Base-by-base conservation (phyloP, 2,797 vertebrate species). In the Nasua narica region DNA sequence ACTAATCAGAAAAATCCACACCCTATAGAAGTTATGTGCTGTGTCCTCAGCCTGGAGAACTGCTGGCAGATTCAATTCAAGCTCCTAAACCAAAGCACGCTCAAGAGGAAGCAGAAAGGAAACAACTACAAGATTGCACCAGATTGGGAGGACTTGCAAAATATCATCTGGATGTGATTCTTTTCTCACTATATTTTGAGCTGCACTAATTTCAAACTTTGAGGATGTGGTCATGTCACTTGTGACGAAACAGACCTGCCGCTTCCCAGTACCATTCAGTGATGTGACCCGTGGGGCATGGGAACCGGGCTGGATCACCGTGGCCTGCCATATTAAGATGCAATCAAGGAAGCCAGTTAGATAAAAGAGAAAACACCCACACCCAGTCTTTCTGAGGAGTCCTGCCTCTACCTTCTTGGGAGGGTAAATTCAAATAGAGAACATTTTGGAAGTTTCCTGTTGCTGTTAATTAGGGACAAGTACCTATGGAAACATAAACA, bases 191-290 rank as follows among this genome's bases (percentile, higher is more conserved):
- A 13, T 72, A 60, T 65, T 95, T 95, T 96, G 52, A 91, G 58
- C 54, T 69, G 69, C 50, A 54, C 81, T 65, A 19, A 76, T 92
- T 95, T 93, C 84, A 23, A 52, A 79, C 60, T 88, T 58, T 56
- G 74, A 97, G 94, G 95, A 96, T 96, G 94, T 77, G 60, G 79
- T 90, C 35, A 86, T 65, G 84, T 93, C 74, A 70, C 62, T 93
- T 83, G 67, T 46, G 40, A 76, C 84, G 92, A 96, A 96, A 89
- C 32, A 81, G 43, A 62, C 7, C 76, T 60, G 13, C 77, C 77
- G 43, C 19, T 83, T 69, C 14, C 46, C 32, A 50, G 56, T 54
- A 12, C 82, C 91, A 58, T 94, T 94, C 92, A 70, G 27, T 67
- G 69, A 48, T 19, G 46, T 94, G 94, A 94, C 86, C 83, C 37